Evolutionary conservation across 1,140 invertebrate genomes (phyloP).

Genomic region (Andrena cerasifolii): DNA sequence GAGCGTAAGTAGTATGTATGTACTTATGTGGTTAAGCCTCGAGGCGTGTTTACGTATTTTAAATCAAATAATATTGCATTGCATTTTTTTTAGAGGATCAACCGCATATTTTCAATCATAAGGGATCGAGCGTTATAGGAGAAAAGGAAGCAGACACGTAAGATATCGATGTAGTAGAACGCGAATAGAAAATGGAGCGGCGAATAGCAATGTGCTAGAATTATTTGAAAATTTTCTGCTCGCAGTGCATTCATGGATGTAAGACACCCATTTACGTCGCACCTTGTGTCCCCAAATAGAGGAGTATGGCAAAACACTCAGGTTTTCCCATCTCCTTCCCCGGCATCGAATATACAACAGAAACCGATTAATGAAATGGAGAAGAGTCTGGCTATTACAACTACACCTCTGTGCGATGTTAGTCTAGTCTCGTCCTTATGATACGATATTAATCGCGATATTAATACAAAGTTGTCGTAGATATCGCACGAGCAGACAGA

Average conservation of each 20-base stretch:
- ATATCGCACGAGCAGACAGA: slow-evolving; percentile 56
- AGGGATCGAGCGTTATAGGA: slow-evolving; percentile 84
- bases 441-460: background rate
- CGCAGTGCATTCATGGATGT: slow-evolving; percentile 67
- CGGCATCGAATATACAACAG: slow-evolving; percentile 44
- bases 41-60: too few species aligned
- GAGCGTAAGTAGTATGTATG: slow-evolving; percentile 67
- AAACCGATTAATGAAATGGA: slow-evolving; percentile 42
- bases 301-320: slow-evolving; percentile 69
- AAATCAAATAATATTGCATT: background rate
- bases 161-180: slow-evolving; percentile 18
- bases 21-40: too few species aligned
- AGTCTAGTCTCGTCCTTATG: slow-evolving; percentile 25
- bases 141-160: slow-evolving; percentile 82
- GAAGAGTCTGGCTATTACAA: slow-evolving; percentile 62
- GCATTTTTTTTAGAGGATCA: slow-evolving; percentile 74
- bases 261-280: slow-evolving; percentile 67
- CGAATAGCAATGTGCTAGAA: too few species aligned
- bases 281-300: slow-evolving; percentile 71
- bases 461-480: slow-evolving; percentile 30
- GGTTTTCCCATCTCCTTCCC: slow-evolving; percentile 63
- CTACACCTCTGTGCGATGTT: slow-evolving; percentile 69
- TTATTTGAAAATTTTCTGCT: slow-evolving; percentile 33
- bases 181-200: too few species aligned
- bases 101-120: slow-evolving; percentile 86